phyloP scores from a whole-genome alignment of 64 coral and sea anemone genomes.

The Astreopora myriophthalma region DNA sequence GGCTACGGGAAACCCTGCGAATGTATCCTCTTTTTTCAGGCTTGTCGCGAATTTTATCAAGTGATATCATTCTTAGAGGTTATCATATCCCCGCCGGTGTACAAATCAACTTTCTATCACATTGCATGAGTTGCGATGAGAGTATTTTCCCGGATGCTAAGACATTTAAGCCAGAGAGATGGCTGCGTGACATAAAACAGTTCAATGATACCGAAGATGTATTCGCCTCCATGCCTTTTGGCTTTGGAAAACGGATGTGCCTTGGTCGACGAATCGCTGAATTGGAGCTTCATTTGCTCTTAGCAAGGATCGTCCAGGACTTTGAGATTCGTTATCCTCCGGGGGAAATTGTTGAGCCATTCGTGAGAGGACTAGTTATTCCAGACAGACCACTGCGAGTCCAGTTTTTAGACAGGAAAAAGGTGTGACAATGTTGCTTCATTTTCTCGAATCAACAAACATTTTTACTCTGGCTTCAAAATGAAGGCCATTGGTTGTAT shows the following conservation, averaged over 20 bases:
- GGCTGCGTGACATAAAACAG: slow-evolving; percentile 21
- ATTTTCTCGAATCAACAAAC: too few species aligned
- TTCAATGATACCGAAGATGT: slow-evolving; percentile 2
- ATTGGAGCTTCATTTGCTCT: slow-evolving; percentile 49
- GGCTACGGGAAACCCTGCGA: slow-evolving; percentile 66
- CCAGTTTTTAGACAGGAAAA: slow-evolving; percentile 48
- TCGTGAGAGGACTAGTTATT: slow-evolving; percentile 19
- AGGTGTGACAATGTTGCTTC: too few species aligned
- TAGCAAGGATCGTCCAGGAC: neutral
- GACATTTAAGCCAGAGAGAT: slow-evolving; percentile 59
- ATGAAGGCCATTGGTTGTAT: too few species aligned
- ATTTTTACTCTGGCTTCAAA: too few species aligned
- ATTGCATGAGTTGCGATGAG: slow-evolving; percentile 52
- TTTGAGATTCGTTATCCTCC: slow-evolving; percentile 55
- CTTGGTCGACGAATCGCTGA: slow-evolving; percentile 65
- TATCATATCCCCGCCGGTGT: slow-evolving; percentile 46
- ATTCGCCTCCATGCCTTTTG: slow-evolving; percentile 64
- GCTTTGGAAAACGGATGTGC: slow-evolving; percentile 75
- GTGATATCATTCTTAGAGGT: slow-evolving; percentile 40
- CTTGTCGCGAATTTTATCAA: neutral
- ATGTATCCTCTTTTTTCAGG: slow-evolving; percentile 53
- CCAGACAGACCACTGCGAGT: slow-evolving; percentile 57
- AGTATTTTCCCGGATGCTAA: slow-evolving; percentile 40
- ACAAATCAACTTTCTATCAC: neutral
- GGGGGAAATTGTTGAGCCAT: slow-evolving; percentile 39